phyloP scores from a whole-genome alignment of 2,113 vertebrate genomes.

The Neogobius melanostomus region DNA sequence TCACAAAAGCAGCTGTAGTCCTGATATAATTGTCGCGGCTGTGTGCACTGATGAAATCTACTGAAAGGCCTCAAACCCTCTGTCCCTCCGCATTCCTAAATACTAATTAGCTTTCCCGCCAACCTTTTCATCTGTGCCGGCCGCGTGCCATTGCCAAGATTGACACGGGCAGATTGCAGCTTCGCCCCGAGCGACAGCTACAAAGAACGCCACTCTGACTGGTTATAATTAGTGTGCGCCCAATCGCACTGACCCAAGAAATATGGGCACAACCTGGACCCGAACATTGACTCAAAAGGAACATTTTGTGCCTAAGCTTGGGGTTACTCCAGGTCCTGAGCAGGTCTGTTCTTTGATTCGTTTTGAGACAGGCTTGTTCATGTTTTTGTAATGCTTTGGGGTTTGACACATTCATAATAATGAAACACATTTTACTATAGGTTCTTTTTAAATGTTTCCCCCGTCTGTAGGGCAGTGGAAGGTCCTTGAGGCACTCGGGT shows the following conservation, averaged over 20 bases:
- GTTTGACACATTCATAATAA: too few species aligned
- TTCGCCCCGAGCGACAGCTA: conserved; percentile 37
- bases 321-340: not conserved
- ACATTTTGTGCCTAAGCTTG: not conserved
- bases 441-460: too few species aligned
- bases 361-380: too few species aligned
- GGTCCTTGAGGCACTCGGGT: too few species aligned
- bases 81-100: conserved; percentile 24
- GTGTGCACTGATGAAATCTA: conserved; percentile 47
- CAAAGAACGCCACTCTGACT: conserved; percentile 23
- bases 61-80: conserved; percentile 40
- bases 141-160: conserved; percentile 45
- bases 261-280: conserved; percentile 23
- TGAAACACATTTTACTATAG: too few species aligned
- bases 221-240: conserved; percentile 41
- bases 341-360: too few species aligned
- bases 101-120: conserved; percentile 46
- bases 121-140: conserved; percentile 39
- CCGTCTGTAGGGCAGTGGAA: too few species aligned
- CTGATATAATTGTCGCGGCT: conserved; percentile 29
- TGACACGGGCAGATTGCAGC: conserved; percentile 41
- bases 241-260: conserved; percentile 15
- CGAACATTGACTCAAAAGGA: not conserved
- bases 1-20: conserved; percentile 5
- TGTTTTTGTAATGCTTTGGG: too few species aligned